phyloP scores from a whole-genome alignment of 2,797 vertebrate genomes.

The Ctenosaura bakeri region DNA sequence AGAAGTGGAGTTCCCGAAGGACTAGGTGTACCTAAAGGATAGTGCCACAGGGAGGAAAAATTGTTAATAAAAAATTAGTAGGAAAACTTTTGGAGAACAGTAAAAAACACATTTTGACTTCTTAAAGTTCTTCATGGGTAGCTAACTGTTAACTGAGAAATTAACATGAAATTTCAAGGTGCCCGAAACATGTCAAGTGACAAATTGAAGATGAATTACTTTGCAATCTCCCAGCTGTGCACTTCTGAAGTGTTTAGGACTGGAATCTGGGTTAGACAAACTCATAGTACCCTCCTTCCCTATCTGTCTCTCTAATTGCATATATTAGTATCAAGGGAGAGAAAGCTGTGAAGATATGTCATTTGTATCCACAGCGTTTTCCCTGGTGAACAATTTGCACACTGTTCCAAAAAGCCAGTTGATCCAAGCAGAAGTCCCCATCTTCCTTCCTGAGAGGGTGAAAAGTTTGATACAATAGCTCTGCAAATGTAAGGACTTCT shows the following conservation, averaged over 20 bases:
- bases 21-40: neutral
- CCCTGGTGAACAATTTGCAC: neutral
- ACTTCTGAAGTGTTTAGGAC: constrained; percentile 10
- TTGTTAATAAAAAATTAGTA: neutral
- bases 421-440: neutral
- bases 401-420: neutral
- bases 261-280: constrained; percentile 14
- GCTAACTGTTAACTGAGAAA: neutral
- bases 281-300: neutral
- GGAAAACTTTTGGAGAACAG: neutral
- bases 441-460: neutral
- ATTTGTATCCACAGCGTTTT: neutral
- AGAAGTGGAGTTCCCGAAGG: neutral
- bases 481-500: constrained; percentile 6
- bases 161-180: constrained; percentile 16
- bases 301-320: constrained; percentile 9
- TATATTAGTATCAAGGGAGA: neutral
- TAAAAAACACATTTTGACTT: neutral
- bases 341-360: neutral
- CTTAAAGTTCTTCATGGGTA: neutral
- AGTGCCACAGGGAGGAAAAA: neutral
- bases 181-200: constrained; percentile 8
- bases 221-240: neutral
- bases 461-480: neutral
- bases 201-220: constrained; percentile 19